Base-by-base conservation (phyloP, 2,113 vertebrate genomes). In the Sylvilagus bachmani region DNA sequence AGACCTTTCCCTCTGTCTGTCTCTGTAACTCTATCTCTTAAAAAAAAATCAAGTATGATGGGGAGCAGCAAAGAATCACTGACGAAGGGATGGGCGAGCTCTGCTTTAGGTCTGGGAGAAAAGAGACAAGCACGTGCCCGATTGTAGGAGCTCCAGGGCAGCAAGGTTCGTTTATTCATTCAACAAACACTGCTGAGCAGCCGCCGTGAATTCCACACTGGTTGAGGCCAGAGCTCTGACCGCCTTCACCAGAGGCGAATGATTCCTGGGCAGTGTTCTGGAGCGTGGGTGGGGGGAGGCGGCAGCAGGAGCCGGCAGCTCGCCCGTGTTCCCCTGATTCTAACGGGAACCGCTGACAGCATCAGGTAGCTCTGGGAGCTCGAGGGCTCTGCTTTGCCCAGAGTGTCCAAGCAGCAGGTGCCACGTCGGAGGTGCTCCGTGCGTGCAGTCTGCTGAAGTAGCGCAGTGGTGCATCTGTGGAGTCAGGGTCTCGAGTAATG, bases 141-240 rank as follows among this genome's bases (percentile, higher is more conserved):
- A 27, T 4, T 33, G 1, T n/a, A 19, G 33, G 64, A 7, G 12
- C n/a, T 22, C 10, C 7, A n/a, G n/a, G 0, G 7, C 6, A 62
- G 17, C 4, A 6, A 53, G 25, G 2, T 38, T 91, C 12, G 0
- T 81, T 70, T 79, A 25, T 55, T 85, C 64, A 17, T 16, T 81
- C 78, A 27, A 6, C 79, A 71, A 10, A 70, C 11, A 14, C 62
- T 49, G 66, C 75, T n/a, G 71, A 81, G 74, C 33, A 77, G 70
- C 67, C 44, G 16, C 33, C 14, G 5, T 38, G 73, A 27, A 14
- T 11, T 29, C 6, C n/a, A 53, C 51, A 1, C 17, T 74, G 64
- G 19, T 21, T 3, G 12, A 49, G 24, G 44, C 44, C 44, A 27
- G 33, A 36, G 27, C 36, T 33, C 31, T 24, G 12, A 4, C 24